phyloP scores from a whole-genome alignment of 1,140 invertebrate genomes.

The Drosophila novamexicana region DNA sequence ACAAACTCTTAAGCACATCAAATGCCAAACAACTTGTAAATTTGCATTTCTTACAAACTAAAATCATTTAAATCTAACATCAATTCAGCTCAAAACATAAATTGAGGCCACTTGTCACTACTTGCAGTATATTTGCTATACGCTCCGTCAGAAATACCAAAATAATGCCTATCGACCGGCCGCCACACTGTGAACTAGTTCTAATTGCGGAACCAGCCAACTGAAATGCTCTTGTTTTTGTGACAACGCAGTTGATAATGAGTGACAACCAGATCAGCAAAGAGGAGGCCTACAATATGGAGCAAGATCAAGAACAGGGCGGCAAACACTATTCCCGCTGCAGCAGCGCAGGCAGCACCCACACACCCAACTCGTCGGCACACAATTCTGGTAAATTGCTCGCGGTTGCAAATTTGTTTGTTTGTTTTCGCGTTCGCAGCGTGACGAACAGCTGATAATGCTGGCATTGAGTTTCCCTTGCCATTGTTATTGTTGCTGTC shows the following conservation, averaged over 20 bases:
- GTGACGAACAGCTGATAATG: slow-evolving; percentile 54
- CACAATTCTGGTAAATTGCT: slow-evolving; percentile 91
- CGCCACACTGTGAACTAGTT: slow-evolving; percentile 19
- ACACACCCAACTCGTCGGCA: slow-evolving; percentile 93
- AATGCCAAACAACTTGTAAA: too few species aligned
- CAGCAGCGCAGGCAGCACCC: slow-evolving; percentile 92
- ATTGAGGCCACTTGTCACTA: too few species aligned
- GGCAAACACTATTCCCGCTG: slow-evolving; percentile 89
- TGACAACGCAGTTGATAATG: slow-evolving; percentile 68
- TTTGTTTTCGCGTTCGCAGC: slow-evolving; percentile 25
- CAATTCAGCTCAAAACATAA: too few species aligned
- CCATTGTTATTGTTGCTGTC: background rate
- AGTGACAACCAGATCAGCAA: slow-evolving; percentile 56
- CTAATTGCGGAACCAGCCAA: background rate
- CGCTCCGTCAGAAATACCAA: background rate
- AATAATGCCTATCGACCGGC: background rate
- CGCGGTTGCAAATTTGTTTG: slow-evolving; percentile 27
- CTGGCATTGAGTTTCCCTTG: slow-evolving; percentile 49
- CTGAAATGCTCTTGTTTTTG: slow-evolving; percentile 51
- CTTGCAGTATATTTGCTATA: slow-evolving; percentile 3
- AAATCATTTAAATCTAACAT: too few species aligned
- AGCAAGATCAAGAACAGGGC: slow-evolving; percentile 88
- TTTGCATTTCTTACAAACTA: too few species aligned
- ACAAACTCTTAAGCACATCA: background rate
- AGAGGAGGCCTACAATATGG: slow-evolving; percentile 66